Evolutionary conservation across 1,140 invertebrate species (phyloP), one percentile per base, ranked within the genome.

Genomic region (Drosophila sproati): DNA sequence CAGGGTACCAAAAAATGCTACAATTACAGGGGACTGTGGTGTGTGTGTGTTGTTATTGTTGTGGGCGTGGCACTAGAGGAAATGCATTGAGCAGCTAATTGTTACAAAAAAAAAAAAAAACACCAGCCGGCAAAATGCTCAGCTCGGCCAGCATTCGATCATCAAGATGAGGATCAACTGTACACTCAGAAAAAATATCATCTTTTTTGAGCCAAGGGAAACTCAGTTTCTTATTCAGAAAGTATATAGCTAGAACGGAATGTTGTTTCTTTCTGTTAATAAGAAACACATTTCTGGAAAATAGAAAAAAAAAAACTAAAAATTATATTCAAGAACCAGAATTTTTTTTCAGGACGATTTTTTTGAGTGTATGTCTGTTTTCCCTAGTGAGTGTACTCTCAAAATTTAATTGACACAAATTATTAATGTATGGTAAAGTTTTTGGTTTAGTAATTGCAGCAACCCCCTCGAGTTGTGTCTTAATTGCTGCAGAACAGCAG

Each of bases 361-460:
- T 20, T 20, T 20, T 0, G 20, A 20, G 20, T 20, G 20, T 20
- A 20, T 20, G 0, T 20, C 39, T 10, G 39, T 10, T 10, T 41
- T 41, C 39, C 39, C 56, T 31, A 31, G 32, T 32, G 54, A 47
- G 34, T 47, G 35, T 45, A 5, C 78, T 80, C 78, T 73, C 87
- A 67, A 80, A 72, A 72, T 83, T 78, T 89, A 87, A 89, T 87
- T 89, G 85, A 52, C 78, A 87, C 73, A 88, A 88, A 87, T 87
- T 87, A 87, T 87, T 74, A 62, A 87, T 82, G 67, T 34, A 69
- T 80, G 69, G 69, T 74, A 62, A 52, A 77, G 37, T 73, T 62
- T 73, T 81, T 77, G 50, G 73, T 43, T 43, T n/a, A n/a, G 10
- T 87, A 87, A 88, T 87, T 88, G 83, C 80, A 80, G 83, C 59